phyloP scores from a whole-genome alignment of 2,888 invertebrate species.

The Spialia ferax region DNA sequence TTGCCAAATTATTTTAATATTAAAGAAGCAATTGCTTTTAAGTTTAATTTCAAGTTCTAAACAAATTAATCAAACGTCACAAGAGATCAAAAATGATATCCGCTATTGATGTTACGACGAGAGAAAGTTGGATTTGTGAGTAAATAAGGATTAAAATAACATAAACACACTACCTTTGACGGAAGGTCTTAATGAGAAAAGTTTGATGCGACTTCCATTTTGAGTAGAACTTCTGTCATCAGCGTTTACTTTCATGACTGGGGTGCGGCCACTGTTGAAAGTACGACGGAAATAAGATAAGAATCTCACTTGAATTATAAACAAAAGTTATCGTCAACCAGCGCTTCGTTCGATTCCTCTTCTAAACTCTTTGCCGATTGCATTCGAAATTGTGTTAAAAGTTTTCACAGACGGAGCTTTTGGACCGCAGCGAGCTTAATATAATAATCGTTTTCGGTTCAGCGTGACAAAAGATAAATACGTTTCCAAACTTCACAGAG shows the following conservation, averaged over 20 bases:
- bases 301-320: conserved; percentile 69
- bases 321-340: conserved; percentile 71
- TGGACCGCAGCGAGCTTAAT: conserved; percentile 46
- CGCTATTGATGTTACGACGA: conserved; percentile 36
- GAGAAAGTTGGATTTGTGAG: conserved; percentile 66
- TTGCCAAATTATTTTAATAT: no score
- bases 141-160: conserved; percentile 78
- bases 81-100: conserved; percentile 24
- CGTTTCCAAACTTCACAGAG: conserved; percentile 26
- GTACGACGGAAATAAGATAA: conserved; percentile 64
- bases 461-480: conserved; percentile 47
- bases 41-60: not conserved
- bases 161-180: conserved; percentile 80
- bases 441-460: conserved; percentile 34
- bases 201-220: conserved; percentile 83
- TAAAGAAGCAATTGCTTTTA: not conserved
- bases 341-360: conserved; percentile 66
- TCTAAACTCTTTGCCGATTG: conserved; percentile 65
- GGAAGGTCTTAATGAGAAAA: conserved; percentile 85
- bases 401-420: conserved; percentile 61
- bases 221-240: conserved; percentile 82
- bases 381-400: conserved; percentile 75
- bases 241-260: conserved; percentile 72
- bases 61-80: not conserved
- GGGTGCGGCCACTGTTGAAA: conserved; percentile 57